phyloP scores from a whole-genome alignment of 2,113 vertebrate species.

The Myrmecobius fasciatus region DNA sequence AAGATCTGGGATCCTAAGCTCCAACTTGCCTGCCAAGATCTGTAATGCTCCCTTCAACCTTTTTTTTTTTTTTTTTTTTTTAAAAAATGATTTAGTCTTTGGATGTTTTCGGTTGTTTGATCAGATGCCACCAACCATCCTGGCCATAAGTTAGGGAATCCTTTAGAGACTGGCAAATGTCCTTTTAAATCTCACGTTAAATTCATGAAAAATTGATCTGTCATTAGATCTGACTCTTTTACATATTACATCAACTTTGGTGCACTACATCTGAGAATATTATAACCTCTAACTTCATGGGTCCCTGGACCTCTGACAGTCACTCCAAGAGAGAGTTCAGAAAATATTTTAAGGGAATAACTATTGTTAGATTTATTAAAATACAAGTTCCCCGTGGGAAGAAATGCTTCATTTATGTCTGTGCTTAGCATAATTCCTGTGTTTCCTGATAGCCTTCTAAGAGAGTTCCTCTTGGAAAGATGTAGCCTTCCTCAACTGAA shows the following conservation, averaged over 20 bases:
- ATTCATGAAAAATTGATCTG: background rate
- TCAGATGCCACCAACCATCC: background rate
- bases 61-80: background rate
- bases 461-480: too few relatives aligned
- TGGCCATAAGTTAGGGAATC: background rate
- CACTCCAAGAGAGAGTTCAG: background rate
- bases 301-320: background rate
- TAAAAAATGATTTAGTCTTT: background rate
- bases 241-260: background rate
- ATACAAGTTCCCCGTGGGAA: background rate
- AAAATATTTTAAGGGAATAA: background rate
- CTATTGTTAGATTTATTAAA: background rate
- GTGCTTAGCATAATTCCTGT: background rate
- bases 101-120: background rate
- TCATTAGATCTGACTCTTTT: background rate
- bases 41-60: background rate
- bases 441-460: background rate
- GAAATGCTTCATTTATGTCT: background rate
- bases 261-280: background rate
- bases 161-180: background rate
- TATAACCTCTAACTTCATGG: background rate
- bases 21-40: background rate
- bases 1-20: background rate
- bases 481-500: background rate
- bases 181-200: background rate